These are phyloP conservation scores for Metacarcinus magister DNA, from an alignment of 2,888 invertebrate species.

Conservation along the genomic window DNA sequence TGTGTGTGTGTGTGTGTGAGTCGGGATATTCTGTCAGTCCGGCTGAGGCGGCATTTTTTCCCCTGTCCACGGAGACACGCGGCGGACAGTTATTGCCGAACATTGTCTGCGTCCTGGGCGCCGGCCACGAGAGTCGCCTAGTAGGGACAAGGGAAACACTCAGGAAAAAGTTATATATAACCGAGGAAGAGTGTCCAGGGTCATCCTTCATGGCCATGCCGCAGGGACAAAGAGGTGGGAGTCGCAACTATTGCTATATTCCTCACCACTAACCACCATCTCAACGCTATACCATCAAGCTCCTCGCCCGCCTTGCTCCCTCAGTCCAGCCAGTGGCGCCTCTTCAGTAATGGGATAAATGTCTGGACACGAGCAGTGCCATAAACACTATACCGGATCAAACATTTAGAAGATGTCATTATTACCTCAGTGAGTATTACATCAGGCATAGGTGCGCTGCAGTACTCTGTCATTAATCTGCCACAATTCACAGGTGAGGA, in stretches of 20 bases:
- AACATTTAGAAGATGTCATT: neutral
- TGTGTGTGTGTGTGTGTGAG: neutral
- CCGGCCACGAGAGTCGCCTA: neutral
- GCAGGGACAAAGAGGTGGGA: neutral
- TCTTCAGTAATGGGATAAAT: neutral
- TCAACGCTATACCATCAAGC: neutral
- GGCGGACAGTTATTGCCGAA: constrained; percentile 46
- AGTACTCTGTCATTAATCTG: neutral
- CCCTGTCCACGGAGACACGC: constrained; percentile 14
- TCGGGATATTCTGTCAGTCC: constrained; percentile 35
- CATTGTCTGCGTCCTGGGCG: neutral
- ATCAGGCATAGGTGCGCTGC: neutral
- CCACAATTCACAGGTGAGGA: neutral
- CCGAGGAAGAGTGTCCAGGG: neutral
- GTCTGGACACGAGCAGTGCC: neutral
- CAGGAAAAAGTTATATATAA: neutral
- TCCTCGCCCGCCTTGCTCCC: neutral
- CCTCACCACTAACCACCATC: constrained; percentile 9
- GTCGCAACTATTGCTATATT: constrained; percentile 3
- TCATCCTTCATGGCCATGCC: constrained; percentile 4
- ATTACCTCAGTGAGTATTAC: neutral
- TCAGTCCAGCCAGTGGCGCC: neutral
- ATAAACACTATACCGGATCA: neutral
- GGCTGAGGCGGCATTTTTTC: constrained; percentile 22
- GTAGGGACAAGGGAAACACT: neutral